phyloP scores from a whole-genome alignment of 2,888 invertebrate species.

The Cephus spinipes region DNA sequence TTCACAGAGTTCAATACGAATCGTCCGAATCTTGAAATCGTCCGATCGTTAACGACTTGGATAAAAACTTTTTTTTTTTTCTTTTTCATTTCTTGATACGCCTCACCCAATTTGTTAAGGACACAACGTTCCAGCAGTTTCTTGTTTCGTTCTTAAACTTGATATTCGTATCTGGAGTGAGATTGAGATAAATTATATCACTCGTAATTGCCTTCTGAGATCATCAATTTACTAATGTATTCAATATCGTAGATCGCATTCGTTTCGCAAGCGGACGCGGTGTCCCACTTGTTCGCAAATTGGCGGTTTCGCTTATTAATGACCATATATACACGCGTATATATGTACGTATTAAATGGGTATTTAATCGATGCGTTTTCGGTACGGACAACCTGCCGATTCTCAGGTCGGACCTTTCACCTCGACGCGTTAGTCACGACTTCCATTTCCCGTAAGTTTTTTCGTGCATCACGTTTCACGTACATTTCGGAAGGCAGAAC shows the following conservation, averaged over 20 bases:
- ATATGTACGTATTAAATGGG: background rate
- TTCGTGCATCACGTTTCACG: background rate
- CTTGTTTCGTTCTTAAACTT: background rate
- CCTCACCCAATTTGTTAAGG: background rate
- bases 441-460: background rate
- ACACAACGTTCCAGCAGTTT: background rate
- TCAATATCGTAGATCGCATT: background rate
- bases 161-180: background rate
- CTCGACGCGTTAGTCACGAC: background rate
- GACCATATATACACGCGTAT: background rate
- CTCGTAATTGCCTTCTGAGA: background rate
- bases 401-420: constrained; percentile 2
- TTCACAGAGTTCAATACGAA: background rate
- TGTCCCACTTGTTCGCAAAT: background rate
- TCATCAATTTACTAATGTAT: background rate
- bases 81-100: background rate
- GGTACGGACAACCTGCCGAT: constrained; percentile 3
- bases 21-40: background rate
- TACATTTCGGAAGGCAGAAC: constrained; percentile 7
- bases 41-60: background rate
- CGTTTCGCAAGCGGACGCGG: background rate
- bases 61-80: background rate
- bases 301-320: background rate
- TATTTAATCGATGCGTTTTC: background rate
- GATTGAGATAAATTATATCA: background rate